phyloP scores from a whole-genome alignment of 2,113 vertebrate species.

The Perognathus longimembris region DNA sequence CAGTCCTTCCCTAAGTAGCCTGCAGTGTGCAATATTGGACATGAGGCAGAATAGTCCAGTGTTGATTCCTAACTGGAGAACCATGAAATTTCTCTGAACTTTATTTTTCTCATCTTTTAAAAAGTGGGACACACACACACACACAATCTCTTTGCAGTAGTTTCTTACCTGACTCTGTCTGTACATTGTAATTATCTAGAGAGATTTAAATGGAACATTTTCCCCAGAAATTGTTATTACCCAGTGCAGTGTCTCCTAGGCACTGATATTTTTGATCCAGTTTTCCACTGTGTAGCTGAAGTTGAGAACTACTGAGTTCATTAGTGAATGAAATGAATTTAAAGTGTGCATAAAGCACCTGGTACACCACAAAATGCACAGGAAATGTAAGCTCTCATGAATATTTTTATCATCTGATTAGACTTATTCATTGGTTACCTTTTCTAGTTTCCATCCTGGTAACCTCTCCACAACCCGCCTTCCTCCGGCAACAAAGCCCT shows the following conservation, averaged over 20 bases:
- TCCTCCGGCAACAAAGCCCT: slow-evolving; percentile 23
- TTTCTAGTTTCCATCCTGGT: slow-evolving; percentile 70
- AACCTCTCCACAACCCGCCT: slow-evolving; percentile 48
- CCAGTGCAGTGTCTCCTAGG: neutral
- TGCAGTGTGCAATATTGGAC: neutral
- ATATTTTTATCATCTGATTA: slow-evolving; percentile 52
- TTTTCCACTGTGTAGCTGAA: slow-evolving; percentile 33
- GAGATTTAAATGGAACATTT: neutral
- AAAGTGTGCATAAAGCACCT: slow-evolving; percentile 46
- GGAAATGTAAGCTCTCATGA: slow-evolving; percentile 63
- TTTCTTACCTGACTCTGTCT: neutral
- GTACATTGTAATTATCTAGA: slow-evolving; percentile 53
- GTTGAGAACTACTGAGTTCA: slow-evolving; percentile 39
- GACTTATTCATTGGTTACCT: slow-evolving; percentile 57
- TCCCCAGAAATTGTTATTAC: slow-evolving; percentile 48
- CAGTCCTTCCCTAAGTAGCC: neutral
- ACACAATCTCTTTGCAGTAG: neutral
- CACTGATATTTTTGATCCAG: neutral
- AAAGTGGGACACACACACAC: neutral
- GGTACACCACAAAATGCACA: slow-evolving; percentile 48
- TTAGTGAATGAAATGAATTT: slow-evolving; percentile 60
- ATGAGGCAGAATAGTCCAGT: neutral
- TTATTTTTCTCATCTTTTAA: slow-evolving; percentile 41
- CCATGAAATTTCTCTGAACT: slow-evolving; percentile 28
- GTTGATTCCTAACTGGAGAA: slow-evolving; percentile 31